Percentiles rank a stretch among this genome's conserved stretches.
Evolutionary conservation across 2,797 vertebrate genomes (phyloP).

Genomic region (Tragopan temminckii): DNA sequence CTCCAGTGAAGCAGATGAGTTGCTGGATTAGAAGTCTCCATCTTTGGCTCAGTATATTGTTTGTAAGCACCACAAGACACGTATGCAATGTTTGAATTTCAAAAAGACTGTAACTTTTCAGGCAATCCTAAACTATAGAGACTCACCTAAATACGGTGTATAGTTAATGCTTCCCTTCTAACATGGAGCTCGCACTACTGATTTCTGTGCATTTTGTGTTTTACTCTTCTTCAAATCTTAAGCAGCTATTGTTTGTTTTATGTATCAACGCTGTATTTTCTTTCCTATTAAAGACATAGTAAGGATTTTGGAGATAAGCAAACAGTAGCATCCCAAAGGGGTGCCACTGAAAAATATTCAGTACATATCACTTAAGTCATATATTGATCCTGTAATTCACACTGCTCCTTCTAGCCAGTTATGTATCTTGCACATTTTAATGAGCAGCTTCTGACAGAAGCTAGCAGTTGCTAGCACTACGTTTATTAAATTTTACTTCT

Average conservation of each 20-base stretch:
- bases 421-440: not conserved
- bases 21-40: not conserved
- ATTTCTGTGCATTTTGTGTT: not conserved
- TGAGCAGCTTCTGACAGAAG: constrained; percentile 3
- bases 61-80: not conserved
- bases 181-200: not conserved
- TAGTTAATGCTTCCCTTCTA: not conserved
- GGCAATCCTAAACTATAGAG: not conserved
- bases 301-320: not conserved
- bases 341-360: not conserved
- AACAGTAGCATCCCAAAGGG: not conserved
- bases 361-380: not conserved
- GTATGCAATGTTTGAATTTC: not conserved
- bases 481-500: constrained; percentile 7
- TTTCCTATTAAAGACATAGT: not conserved
- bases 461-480: not conserved
- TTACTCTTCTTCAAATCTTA: not conserved
- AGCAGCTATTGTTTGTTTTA: not conserved
- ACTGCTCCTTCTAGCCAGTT: not conserved
- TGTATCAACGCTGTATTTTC: not conserved
- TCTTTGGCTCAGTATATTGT: not conserved
- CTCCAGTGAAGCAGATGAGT: not conserved
- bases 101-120: not conserved
- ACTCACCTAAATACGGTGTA: not conserved
- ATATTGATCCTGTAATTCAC: not conserved